Conservation (phyloP, 2,888 invertebrate species). For the Hedya salicella region DNA sequence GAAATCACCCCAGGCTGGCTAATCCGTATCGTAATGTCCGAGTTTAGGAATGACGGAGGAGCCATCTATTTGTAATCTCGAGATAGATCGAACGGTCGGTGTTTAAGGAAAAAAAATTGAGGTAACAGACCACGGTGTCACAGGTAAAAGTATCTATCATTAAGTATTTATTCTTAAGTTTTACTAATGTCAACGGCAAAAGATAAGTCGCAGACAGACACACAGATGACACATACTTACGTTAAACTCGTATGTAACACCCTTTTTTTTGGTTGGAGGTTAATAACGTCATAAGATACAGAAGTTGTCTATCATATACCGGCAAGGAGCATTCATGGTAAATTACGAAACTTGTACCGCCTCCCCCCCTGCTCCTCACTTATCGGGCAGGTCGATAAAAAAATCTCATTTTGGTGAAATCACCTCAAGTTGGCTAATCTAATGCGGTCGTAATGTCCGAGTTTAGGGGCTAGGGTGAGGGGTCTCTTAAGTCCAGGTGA, state of each 20-base stretch:
- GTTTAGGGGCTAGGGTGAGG: not conserved
- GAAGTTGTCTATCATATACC: conserved; percentile 10
- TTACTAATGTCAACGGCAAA: too few relatives aligned
- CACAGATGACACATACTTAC: too few relatives aligned
- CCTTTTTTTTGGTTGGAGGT: too few relatives aligned
- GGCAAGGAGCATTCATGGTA: not conserved
- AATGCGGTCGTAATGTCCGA: not conserved
- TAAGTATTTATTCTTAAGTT: too few relatives aligned
- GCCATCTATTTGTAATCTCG: not conserved
- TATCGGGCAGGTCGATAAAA: conserved; percentile 28
- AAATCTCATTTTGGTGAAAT: conserved; percentile 24
- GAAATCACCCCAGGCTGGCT: conserved; percentile 14
- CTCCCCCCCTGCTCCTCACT: conserved; percentile 17
- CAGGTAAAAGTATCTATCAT: too few relatives aligned
- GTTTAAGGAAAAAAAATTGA: too few relatives aligned
- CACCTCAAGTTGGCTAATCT: conserved; percentile 14
- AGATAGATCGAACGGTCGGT: too few relatives aligned
- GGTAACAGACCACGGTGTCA: too few relatives aligned
- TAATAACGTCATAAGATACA: not conserved
- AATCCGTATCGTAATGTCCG: conserved; percentile 1
- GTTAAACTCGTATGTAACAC: too few relatives aligned
- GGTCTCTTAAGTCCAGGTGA: not conserved
- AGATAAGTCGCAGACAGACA: too few relatives aligned
- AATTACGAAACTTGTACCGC: conserved; percentile 17
- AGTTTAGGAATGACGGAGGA: not conserved